phyloP scores from a whole-genome alignment of 2,113 vertebrate genomes.

The Gymnogyps californianus region DNA sequence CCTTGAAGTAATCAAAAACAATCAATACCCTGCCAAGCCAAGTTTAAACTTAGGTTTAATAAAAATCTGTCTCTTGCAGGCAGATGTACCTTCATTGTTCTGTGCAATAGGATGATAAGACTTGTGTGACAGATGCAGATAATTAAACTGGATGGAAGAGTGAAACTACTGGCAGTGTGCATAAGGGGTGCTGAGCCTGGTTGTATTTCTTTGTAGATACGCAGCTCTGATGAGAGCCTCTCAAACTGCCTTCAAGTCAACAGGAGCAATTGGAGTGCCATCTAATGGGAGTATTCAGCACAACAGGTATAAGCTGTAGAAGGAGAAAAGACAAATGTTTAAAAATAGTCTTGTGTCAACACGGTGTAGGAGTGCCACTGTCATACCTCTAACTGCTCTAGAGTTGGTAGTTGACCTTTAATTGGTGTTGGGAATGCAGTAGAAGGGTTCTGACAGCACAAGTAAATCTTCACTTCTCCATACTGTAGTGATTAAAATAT shows the following conservation, averaged over 20 bases:
- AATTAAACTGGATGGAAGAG: background rate
- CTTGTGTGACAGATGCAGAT: background rate
- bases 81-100: background rate
- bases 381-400: background rate
- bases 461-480: background rate
- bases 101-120: background rate
- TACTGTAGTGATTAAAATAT: background rate
- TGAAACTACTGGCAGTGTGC: background rate
- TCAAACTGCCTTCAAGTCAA: conserved; percentile 37
- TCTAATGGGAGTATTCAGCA: conserved; percentile 55
- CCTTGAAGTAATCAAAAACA: background rate
- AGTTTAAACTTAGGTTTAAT: background rate
- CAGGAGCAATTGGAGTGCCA: conserved; percentile 45
- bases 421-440: background rate
- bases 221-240: conserved; percentile 76
- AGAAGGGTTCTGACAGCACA: background rate
- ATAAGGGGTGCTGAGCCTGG: background rate
- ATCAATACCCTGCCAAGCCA: background rate
- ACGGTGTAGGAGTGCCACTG: background rate
- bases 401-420: background rate
- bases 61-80: background rate
- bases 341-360: background rate
- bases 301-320: conserved; percentile 68
- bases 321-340: background rate
- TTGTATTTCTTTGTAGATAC: conserved; percentile 61